These are phyloP conservation scores for Echinarachnius parma DNA, from an alignment of 53 echinoderm and acorn worm species.

Conservation along the genomic window DNA sequence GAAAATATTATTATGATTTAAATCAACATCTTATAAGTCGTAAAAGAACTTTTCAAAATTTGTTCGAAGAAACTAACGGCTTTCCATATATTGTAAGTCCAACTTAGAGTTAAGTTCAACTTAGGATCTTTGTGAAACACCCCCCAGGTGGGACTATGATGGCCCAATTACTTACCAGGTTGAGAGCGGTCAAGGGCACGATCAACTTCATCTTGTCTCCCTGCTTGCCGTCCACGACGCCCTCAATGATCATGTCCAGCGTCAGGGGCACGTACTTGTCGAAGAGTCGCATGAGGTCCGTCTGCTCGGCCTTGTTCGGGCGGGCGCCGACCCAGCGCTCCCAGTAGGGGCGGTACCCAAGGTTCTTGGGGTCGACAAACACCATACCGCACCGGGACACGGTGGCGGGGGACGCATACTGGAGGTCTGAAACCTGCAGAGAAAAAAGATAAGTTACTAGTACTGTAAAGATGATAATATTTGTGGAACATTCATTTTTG, in stretches of 20 bases:
- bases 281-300: conserved; percentile 75
- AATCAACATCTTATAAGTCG: too few relatives aligned
- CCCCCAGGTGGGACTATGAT: too few relatives aligned
- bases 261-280: conserved; percentile 89
- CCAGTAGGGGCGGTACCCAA: conserved; percentile 96
- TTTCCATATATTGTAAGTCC: too few relatives aligned
- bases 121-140: too few relatives aligned
- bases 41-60: too few relatives aligned
- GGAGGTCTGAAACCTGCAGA: conserved; percentile 86
- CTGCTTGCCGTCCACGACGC: conserved; percentile 82
- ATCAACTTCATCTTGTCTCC: conserved; percentile 95
- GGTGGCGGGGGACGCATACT: conserved; percentile 97
- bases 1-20: too few relatives aligned
- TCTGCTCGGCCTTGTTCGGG: conserved; percentile 78
- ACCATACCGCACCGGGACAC: conserved; percentile 99
- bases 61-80: too few relatives aligned
- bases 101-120: too few relatives aligned
- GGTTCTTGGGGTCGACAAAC: conserved; percentile 98
- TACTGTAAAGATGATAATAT: too few relatives aligned
- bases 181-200: conserved; percentile 90
- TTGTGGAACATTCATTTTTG: too few relatives aligned
- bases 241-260: conserved; percentile 91
- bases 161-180: conserved; percentile 64
- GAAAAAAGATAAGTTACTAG: too few relatives aligned
- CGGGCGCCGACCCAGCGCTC: conserved; percentile 85